Percentiles rank a stretch among this genome's conserved stretches.
These are phyloP conservation scores for Orthonychiurus folsomi DNA, from an alignment of 2,888 invertebrate species.

Conservation along the genomic window DNA sequence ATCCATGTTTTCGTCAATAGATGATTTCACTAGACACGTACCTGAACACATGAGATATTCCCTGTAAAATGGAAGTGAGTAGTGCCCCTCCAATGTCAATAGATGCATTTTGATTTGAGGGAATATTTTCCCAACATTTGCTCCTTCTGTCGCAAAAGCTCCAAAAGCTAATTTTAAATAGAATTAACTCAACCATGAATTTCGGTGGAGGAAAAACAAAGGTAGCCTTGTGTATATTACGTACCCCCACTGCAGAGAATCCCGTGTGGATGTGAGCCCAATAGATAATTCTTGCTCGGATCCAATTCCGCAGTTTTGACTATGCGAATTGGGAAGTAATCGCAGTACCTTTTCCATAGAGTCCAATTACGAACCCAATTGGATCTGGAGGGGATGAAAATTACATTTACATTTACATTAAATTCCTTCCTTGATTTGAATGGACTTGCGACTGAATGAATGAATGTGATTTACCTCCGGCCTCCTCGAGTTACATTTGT, in stretches of 20 bases:
- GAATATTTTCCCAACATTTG: constrained; percentile 47
- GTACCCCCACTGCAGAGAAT: constrained; percentile 70
- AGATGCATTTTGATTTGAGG: constrained; percentile 54
- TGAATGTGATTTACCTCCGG: constrained; percentile 17
- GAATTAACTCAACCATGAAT: too few species aligned
- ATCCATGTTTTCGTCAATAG: background rate
- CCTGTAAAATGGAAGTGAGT: constrained; percentile 60
- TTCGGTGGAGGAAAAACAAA: too few species aligned
- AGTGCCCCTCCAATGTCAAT: constrained; percentile 57
- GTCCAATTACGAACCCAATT: constrained; percentile 56
- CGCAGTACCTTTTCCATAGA: constrained; percentile 63
- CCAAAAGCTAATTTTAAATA: too few species aligned
- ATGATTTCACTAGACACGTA: constrained; percentile 42
- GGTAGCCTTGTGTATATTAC: too few species aligned
- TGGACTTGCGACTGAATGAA: background rate
- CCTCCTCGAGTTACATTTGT: constrained; percentile 50
- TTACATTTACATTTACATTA: too few species aligned
- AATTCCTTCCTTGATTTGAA: too few species aligned
- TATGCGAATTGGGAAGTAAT: constrained; percentile 77
- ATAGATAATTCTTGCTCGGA: constrained; percentile 69
- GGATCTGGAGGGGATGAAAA: constrained; percentile 15
- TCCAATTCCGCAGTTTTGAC: constrained; percentile 74
- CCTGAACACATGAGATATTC: constrained; percentile 57
- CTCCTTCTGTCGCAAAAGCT: constrained; percentile 16
- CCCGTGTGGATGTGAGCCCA: constrained; percentile 85